Base-by-base conservation (phyloP, 2,113 vertebrate species). In the Sminthopsis crassicaudata region DNA sequence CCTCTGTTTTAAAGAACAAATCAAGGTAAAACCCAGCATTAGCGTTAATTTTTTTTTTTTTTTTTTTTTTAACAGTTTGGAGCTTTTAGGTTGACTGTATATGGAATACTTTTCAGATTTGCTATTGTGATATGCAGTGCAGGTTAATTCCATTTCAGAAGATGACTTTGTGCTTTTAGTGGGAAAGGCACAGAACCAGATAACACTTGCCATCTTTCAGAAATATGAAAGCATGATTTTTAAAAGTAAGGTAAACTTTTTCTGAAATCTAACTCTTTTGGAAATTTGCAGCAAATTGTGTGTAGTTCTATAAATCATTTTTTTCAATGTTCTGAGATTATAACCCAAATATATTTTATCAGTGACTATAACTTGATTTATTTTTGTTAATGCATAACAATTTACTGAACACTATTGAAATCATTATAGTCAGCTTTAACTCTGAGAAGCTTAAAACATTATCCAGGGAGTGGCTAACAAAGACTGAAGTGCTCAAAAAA, bases 301-400 rank as follows among this genome's bases (percentile, higher is more conserved):
- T 76, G 90, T 90, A 95, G 52, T 53, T 7, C 97, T 98, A 96
- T 98, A 98, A 98, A 98, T 98, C 2, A 48, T 50, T 51, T 91
- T 97, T 96, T 94, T 94, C 92, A 50, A 92, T 91, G 96, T 91
- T 94, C 84, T 0, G 0, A 50, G 84, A 96, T 91, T 91, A 16
- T 94, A 95, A 92, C 92, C 97, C 60, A 95, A 91, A 76, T 11
- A 1, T 0, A 0, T 60, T 96, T 93, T 92, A 91, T 76, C 90
- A 92, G 92, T 92, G 92, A 95, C 96, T 53, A 16, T 93, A 94
- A 76, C 53, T 24, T 91, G 94, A 55, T 51, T 60, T 93, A 53
- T 53, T 93, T 97, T 92, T 52, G 42, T 96, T 97, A 92, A 94
- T 93, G 48, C 88, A 50, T 93, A 3, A 52, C 92, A 2, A 2